Evolutionary conservation across 2,113 vertebrate species (phyloP).

Genomic region (Elgaria multicarinata): DNA sequence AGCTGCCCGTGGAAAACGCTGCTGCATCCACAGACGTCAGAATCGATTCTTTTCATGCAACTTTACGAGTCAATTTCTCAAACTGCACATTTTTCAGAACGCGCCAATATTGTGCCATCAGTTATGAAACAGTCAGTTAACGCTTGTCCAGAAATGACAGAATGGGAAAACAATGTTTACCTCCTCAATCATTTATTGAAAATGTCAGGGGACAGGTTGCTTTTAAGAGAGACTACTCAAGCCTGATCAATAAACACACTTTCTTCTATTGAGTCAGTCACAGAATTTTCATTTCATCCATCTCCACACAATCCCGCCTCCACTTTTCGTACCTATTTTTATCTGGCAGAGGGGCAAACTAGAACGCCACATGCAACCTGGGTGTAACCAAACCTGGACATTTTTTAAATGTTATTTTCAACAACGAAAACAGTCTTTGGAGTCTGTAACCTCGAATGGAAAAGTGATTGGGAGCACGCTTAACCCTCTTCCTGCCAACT

Average conservation of each 20-base stretch:
- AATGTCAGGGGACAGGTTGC: constrained; percentile 31
- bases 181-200: constrained; percentile 17
- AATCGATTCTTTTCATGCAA: constrained; percentile 23
- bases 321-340: constrained; percentile 10
- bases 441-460: background rate
- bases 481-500: background rate
- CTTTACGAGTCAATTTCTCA: constrained; percentile 28
- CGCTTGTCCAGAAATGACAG: constrained; percentile 38
- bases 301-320: background rate
- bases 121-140: constrained; percentile 53
- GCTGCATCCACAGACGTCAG: constrained; percentile 5
- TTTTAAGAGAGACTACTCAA: constrained; percentile 32
- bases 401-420: background rate
- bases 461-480: background rate
- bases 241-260: constrained; percentile 37
- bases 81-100: constrained; percentile 25
- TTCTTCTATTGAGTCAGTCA: constrained; percentile 2
- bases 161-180: constrained; percentile 45
- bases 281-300: background rate
- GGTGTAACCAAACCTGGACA: background rate
- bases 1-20: background rate
- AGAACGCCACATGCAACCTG: background rate
- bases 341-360: background rate
- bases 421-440: background rate
- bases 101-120: constrained; percentile 11